phyloP scores from a whole-genome alignment of 2,113 vertebrate species.

The Perca fluviatilis region DNA sequence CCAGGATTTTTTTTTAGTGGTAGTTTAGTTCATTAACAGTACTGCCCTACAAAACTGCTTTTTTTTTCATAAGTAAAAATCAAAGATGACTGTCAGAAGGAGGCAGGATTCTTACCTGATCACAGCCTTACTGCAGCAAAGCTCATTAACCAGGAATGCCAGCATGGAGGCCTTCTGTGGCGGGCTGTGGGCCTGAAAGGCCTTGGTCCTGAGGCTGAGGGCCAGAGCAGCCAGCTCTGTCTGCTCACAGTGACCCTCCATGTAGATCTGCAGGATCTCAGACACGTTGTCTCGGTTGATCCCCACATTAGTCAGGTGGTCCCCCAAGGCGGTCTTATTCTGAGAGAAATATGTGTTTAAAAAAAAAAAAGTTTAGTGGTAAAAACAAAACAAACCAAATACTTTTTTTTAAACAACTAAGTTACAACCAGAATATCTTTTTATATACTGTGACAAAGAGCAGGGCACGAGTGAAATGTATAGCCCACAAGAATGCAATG shows the following conservation, averaged over 20 bases:
- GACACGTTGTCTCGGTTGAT: slow-evolving; percentile 95
- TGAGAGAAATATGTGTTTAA: slow-evolving; percentile 44
- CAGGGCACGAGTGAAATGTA: background rate
- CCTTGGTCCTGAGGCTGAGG: slow-evolving; percentile 93
- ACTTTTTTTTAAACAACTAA: too few species aligned
- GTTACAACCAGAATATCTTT: background rate
- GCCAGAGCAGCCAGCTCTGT: slow-evolving; percentile 86
- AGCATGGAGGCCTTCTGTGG: slow-evolving; percentile 92
- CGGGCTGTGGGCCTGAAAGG: slow-evolving; percentile 94
- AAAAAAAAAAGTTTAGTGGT: background rate
- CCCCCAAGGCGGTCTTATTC: slow-evolving; percentile 93
- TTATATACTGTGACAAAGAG: background rate
- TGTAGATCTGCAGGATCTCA: slow-evolving; percentile 95
- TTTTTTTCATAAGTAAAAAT: background rate
- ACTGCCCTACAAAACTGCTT: background rate
- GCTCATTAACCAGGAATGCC: slow-evolving; percentile 93
- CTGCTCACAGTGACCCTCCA: slow-evolving; percentile 92
- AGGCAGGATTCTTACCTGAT: slow-evolving; percentile 85
- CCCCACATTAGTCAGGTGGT: slow-evolving; percentile 91
- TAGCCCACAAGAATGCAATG: background rate
- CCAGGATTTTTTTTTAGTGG: background rate
- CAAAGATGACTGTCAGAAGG: background rate
- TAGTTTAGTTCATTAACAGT: background rate
- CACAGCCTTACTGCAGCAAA: slow-evolving; percentile 95
- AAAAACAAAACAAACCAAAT: background rate